Conservation (phyloP, 2,113 vertebrate species). For the Mastomys coucha region DNA sequence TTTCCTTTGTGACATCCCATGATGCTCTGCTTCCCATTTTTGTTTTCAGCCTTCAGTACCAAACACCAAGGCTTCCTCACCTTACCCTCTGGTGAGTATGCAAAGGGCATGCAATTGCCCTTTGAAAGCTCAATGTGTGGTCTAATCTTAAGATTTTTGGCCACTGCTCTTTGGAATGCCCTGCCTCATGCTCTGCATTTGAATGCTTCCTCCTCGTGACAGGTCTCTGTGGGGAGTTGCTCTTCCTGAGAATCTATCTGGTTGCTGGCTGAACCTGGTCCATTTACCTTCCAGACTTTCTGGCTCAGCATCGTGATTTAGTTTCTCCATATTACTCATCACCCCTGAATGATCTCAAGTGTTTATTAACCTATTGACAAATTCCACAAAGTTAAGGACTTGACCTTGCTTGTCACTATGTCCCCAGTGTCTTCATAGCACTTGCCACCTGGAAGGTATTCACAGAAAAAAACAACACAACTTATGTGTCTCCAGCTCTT, state of each 20-base stretch:
- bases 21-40: neutral
- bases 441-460: neutral
- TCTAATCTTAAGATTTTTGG: neutral
- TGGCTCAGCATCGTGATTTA: neutral
- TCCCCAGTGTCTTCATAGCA: neutral
- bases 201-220: neutral
- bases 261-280: neutral
- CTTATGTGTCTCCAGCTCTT: neutral
- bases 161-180: neutral
- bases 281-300: neutral
- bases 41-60: neutral
- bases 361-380: neutral
- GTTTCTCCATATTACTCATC: neutral
- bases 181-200: neutral
- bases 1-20: neutral
- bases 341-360: neutral
- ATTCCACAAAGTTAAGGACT: neutral
- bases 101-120: neutral
- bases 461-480: neutral
- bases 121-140: neutral
- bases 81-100: neutral
- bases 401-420: neutral
- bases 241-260: neutral
- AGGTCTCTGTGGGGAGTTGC: neutral
- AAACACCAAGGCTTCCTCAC: neutral